Base-by-base conservation (phyloP, 2,113 vertebrate genomes). In the Notarius quadriscutis region DNA sequence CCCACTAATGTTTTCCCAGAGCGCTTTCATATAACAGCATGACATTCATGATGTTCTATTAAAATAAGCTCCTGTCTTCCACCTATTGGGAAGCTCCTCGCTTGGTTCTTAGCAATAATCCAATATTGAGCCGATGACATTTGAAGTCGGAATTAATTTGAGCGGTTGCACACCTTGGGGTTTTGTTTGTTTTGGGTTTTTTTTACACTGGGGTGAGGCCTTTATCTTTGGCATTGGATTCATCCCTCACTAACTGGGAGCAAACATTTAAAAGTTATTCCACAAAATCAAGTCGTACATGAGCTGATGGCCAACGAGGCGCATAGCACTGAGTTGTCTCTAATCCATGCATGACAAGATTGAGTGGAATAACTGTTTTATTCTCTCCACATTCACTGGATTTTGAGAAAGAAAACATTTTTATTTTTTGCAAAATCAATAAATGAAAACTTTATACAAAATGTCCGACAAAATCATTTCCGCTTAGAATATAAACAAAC, bases 121-220 rank as follows among this genome's bases (percentile, higher is more conserved):
- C 50, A n/a, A 9, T 87, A 87, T 84, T 57, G 81, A 87, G 81
- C 86, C 25, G 58, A 83, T 84, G 86, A 87, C 86, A 87, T 87
- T 87, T 84, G 50, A 34, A 69, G 72, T 50, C 0, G 27, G 81
- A 87, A 84, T 87, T 84, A 72, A 84, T 84, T 15, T n/a, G 48
- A 87, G 69, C 41, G 58, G 67, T 87, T 11, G 72, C 10, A 4
- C 72, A 67, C 14, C 27, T 15, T 69, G 60, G 27, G 20, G 83
- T 50, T 84, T 83, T 87, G 83, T 4, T 41, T 41, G 41, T 41
- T 41, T 41, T 4, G 34, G 34, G 34, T 4, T 4, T 41, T 41
- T 41, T 41, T 41, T 41, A 41, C 41, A 41, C 41, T 41, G 41
- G 4, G 41, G 27, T 11, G 48, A 78, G 58, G 30, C 27, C 72